Conservation (phyloP, 2,888 invertebrate genomes). For the Macropis europaea region DNA sequence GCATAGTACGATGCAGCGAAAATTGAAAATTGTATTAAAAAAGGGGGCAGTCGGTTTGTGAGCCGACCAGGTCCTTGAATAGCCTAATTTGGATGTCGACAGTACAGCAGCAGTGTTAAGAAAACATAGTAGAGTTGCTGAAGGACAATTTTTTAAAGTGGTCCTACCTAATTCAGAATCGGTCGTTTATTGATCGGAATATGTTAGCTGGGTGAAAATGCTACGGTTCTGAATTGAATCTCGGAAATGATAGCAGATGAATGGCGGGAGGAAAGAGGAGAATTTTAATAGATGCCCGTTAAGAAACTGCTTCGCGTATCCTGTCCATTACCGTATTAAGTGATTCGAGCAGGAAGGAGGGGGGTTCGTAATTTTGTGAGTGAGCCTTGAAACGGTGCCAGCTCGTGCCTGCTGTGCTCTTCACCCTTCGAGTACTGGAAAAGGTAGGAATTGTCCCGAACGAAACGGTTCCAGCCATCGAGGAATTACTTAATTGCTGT, state of each 20-base stretch:
- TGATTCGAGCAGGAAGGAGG: slow-evolving; percentile 52
- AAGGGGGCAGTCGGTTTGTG: too few relatives aligned
- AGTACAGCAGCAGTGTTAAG: too few relatives aligned
- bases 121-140: too few relatives aligned
- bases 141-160: too few relatives aligned
- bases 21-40: too few relatives aligned
- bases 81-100: too few relatives aligned
- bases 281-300: not conserved
- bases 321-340: slow-evolving; percentile 62
- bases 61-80: too few relatives aligned
- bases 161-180: too few relatives aligned
- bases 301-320: slow-evolving; percentile 11
- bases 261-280: not conserved
- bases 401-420: slow-evolving; percentile 63
- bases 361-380: slow-evolving; percentile 70
- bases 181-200: too few relatives aligned
- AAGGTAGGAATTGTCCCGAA: slow-evolving; percentile 14
- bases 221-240: too few relatives aligned
- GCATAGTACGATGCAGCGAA: too few relatives aligned
- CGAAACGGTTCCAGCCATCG: slow-evolving; percentile 42
- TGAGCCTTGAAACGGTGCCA: slow-evolving; percentile 76
- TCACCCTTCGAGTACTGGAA: slow-evolving; percentile 38
- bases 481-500: slow-evolving; percentile 69
- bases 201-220: too few relatives aligned
- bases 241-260: slow-evolving; percentile 10